Conservation (phyloP, 2,888 invertebrate species). For the Stenodema calcarata region DNA sequence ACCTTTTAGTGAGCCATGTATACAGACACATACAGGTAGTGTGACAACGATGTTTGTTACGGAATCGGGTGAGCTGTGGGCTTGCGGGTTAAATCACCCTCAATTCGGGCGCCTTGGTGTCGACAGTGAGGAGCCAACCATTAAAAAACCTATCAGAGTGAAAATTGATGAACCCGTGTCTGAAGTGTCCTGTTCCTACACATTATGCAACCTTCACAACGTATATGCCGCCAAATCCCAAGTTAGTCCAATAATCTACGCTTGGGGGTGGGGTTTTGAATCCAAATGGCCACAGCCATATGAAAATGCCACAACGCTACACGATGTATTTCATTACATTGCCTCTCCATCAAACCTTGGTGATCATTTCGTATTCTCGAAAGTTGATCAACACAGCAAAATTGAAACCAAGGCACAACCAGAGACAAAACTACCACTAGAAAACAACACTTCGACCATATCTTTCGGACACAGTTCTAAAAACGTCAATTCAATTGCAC, state of each 20-base stretch:
- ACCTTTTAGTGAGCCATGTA: background rate
- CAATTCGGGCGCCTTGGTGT: slow-evolving; percentile 21
- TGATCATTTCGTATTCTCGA: background rate
- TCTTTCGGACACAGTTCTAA: background rate
- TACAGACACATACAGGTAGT: background rate
- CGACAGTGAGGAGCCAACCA: slow-evolving; percentile 1
- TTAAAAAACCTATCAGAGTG: background rate
- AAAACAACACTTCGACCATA: background rate
- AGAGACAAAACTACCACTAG: background rate
- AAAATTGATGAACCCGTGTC: slow-evolving; percentile 15
- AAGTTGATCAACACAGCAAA: background rate
- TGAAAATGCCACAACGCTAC: background rate
- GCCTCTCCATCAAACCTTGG: background rate
- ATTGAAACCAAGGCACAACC: background rate
- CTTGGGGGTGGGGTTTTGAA: slow-evolving; percentile 15
- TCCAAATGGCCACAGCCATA: background rate
- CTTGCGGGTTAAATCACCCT: slow-evolving; percentile 21
- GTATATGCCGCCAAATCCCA: background rate
- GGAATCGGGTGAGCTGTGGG: slow-evolving; percentile 21
- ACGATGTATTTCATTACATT: background rate
- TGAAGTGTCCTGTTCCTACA: background rate
- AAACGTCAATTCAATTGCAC: background rate
- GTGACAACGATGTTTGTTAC: slow-evolving; percentile 11
- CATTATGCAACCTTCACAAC: background rate
- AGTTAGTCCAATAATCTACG: background rate